Evolutionary conservation across 53 echinoderm and acorn worm species (phyloP).

Genomic region (Echinometra lucunter): DNA sequence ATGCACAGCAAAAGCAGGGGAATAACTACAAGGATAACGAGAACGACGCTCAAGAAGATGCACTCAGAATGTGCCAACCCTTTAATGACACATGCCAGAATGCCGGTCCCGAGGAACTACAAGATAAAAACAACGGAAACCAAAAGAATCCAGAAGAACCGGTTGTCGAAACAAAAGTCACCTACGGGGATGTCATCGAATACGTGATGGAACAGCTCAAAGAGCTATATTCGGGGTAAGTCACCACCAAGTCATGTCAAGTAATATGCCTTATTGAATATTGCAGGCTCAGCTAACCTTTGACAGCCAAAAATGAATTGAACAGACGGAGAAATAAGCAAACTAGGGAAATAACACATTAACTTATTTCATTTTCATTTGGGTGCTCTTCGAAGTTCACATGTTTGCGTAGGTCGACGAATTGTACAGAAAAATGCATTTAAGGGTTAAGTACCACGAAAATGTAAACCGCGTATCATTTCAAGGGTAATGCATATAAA

Average conservation of each 20-base stretch:
- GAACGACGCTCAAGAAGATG: background rate
- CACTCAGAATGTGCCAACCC: background rate
- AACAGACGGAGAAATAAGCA: no score
- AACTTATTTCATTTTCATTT: no score
- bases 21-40: background rate
- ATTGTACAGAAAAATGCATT: no score
- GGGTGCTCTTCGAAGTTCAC: no score
- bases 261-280: no score
- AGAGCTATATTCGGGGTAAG: constrained; percentile 23
- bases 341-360: no score
- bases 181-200: constrained; percentile 32
- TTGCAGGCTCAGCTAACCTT: no score
- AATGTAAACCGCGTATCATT: no score
- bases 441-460: no score
- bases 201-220: constrained; percentile 25
- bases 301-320: no score
- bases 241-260: background rate
- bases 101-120: background rate
- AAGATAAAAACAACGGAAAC: background rate
- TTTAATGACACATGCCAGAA: background rate
- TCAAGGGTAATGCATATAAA: no score
- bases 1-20: background rate
- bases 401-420: no score
- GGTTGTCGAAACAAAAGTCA: background rate
- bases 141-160: background rate